Evolutionary conservation across 1,140 invertebrate genomes (phyloP).

Genomic region (Ditylenchus dipsaci): DNA sequence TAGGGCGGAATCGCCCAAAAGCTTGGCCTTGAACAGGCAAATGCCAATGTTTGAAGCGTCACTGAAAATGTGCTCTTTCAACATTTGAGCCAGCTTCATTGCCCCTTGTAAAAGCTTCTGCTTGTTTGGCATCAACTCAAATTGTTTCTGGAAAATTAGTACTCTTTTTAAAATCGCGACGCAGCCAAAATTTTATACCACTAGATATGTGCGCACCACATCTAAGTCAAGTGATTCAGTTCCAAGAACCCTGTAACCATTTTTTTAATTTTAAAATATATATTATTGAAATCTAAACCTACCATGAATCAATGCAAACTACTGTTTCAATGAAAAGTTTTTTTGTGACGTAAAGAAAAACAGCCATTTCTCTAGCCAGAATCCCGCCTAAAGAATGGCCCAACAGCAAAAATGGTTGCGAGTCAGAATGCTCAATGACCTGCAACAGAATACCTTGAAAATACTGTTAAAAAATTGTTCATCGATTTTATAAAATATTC

Average conservation of each 20-base stretch:
- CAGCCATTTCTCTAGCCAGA: conserved; percentile 35
- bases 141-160: conserved; percentile 4
- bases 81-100: conserved; percentile 1
- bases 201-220: background rate
- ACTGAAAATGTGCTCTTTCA: background rate
- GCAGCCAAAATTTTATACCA: background rate
- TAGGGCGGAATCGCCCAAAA: background rate
- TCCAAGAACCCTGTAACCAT: conserved; percentile 1
- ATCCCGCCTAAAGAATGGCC: conserved; percentile 47
- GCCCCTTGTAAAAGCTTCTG: background rate
- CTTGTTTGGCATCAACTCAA: conserved; percentile 1
- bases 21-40: conserved; percentile 1
- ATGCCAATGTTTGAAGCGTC: background rate
- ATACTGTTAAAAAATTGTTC: background rate
- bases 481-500: conserved; percentile 28
- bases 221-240: conserved; percentile 2
- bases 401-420: conserved; percentile 26
- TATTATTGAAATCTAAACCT: background rate
- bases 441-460: no score
- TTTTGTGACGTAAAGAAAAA: conserved; percentile 21
- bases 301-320: conserved; percentile 8
- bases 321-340: background rate
- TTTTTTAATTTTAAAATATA: background rate
- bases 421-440: background rate
- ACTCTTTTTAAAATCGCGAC: no score